Base-by-base conservation (phyloP, 1,140 invertebrate genomes). In the Bombus superbus region DNA sequence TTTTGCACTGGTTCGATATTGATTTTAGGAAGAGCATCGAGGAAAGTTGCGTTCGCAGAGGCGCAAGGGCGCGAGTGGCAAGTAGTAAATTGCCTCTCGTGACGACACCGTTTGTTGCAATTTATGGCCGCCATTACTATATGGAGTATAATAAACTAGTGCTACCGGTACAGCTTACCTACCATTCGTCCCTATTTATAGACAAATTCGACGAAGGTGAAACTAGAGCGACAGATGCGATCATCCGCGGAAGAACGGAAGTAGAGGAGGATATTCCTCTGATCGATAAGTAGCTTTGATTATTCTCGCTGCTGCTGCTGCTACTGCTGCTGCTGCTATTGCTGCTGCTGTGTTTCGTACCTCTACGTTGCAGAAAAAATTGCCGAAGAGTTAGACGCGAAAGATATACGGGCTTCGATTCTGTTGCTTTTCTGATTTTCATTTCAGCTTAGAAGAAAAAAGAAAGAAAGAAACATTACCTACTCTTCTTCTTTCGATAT, bases 121-220 rank as follows among this genome's bases (percentile, higher is more conserved):
- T 90, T 90, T 90, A 81, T 47, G 72, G 35, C 89, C 73, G 86
- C 83, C 87, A 91, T 91, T 91, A 91, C 88, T 91, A 86, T 90
- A 91, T 88, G 78, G 85, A 90, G 86, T 72, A 88, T 86, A 91
- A 90, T 85, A 91, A 90, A 84, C 89, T 88, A 80, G 83, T 85
- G 83, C 83, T 85, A 73, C 83, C 83, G 83, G 83, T 85, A 88
- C 81, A 40, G 85, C 76, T 88, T 88, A 90, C 83, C 71, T 80
- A 81, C 81, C 81, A 83, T 86, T 90, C 74, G 80, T 66, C 88
- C 87, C 86, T 90, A 88, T 90, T 90, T 90, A 90, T 90, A 90
- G 89, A 82, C 81, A 76, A 81, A 83, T 86, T 75, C 62, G 53
- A 84, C 62, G 86, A 88, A 88, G 80, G 81, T 86, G 83, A 87